phyloP scores from a whole-genome alignment of 2,113 vertebrate species.

The Balaeniceps rex region DNA sequence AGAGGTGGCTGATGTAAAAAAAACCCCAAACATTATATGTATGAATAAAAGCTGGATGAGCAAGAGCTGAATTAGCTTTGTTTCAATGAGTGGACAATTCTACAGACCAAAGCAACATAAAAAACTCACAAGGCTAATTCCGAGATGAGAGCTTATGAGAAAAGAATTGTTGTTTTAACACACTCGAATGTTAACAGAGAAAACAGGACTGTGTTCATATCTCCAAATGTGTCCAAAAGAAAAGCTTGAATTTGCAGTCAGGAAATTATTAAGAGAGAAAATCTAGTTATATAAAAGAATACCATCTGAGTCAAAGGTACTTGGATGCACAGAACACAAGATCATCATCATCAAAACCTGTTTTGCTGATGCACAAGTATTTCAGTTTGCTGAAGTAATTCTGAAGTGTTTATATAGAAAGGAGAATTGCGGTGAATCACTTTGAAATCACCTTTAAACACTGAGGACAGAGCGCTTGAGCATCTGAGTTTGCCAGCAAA shows the following conservation, averaged over 20 bases:
- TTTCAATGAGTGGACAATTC: not conserved
- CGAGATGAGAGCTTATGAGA: not conserved
- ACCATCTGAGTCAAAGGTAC: not conserved
- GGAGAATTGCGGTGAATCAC: not conserved
- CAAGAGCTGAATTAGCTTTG: not conserved
- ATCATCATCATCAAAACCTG: not conserved
- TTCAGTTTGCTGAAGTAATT: slow-evolving; percentile 6
- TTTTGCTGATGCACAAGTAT: not conserved
- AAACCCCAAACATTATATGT: not conserved
- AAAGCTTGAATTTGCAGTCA: not conserved
- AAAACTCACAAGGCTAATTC: not conserved
- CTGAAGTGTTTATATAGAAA: not conserved
- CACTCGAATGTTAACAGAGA: not conserved
- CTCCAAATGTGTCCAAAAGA: not conserved
- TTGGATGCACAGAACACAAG: not conserved
- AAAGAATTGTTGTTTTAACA: not conserved
- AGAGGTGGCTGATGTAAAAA: not conserved
- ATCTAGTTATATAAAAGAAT: not conserved
- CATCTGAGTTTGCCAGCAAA: not conserved
- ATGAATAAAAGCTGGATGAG: not conserved
- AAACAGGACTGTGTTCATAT: not conserved
- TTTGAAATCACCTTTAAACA: not conserved
- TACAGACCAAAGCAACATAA: not conserved
- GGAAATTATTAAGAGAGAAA: not conserved
- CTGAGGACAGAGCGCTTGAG: not conserved